Evolutionary conservation across 2,113 vertebrate genomes (phyloP).

Genomic region (Indicator indicator): DNA sequence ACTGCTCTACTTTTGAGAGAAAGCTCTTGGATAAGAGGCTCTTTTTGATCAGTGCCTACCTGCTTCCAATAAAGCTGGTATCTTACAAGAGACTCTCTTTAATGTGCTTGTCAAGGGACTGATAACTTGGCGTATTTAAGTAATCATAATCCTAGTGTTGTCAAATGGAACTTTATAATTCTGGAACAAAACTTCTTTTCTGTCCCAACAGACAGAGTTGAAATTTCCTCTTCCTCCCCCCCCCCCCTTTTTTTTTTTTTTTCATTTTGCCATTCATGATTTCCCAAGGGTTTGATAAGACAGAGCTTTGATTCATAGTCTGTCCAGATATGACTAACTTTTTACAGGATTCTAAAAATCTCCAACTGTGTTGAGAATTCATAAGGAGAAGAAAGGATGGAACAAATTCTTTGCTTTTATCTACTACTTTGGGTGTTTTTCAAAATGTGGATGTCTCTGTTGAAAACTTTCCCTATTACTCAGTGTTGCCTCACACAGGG

Average conservation of each 20-base stretch:
- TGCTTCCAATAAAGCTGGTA: background rate
- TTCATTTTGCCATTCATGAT: background rate
- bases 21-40: background rate
- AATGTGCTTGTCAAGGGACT: background rate
- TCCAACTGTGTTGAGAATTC: background rate
- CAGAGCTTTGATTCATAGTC: background rate
- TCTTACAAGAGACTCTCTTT: background rate
- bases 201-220: background rate
- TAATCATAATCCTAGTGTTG: background rate
- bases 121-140: background rate
- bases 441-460: background rate
- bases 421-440: conserved; percentile 21
- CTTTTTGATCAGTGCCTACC: background rate
- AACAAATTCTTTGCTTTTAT: background rate
- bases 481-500: conserved; percentile 47
- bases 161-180: background rate
- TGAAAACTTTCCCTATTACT: conserved; percentile 40
- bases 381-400: background rate
- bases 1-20: background rate
- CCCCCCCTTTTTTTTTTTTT: background rate
- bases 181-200: background rate
- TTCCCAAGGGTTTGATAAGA: background rate
- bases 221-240: background rate
- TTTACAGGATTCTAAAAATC: background rate
- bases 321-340: background rate